Percentiles rank a stretch among this genome's conserved stretches.
Conservation (phyloP, 2,888 invertebrate genomes). For the Liposcelis brunnea region DNA sequence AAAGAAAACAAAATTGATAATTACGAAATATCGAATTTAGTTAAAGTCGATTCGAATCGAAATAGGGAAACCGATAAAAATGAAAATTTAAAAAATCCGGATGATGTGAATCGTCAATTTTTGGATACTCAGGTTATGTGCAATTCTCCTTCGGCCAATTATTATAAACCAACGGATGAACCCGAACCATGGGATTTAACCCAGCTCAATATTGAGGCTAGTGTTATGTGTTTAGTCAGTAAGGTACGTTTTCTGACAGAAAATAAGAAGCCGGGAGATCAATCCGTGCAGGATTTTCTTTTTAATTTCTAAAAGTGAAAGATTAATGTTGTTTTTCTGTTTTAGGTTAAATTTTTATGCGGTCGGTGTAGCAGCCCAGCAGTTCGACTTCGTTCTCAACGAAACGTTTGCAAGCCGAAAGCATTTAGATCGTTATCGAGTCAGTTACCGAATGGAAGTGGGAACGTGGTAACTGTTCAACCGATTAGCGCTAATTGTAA, state of each 20-base stretch:
- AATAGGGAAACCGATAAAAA: constrained; percentile 4
- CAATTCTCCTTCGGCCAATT: constrained; percentile 49
- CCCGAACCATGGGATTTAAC: constrained; percentile 76
- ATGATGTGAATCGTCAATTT: constrained; percentile 23
- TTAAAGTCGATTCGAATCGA: constrained; percentile 16
- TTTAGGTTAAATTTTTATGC: constrained; percentile 48
- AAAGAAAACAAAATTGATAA: constrained; percentile 16
- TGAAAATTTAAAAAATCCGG: constrained; percentile 2
- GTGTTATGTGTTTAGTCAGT: constrained; percentile 69
- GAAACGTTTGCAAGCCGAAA: constrained; percentile 17
- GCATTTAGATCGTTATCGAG: constrained; percentile 18
- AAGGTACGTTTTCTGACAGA: too few species aligned
- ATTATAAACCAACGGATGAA: constrained; percentile 61
- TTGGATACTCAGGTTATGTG: constrained; percentile 30
- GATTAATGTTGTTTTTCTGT: constrained; percentile 4
- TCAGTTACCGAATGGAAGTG: constrained; percentile 13
- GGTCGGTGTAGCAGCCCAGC: constrained; percentile 56
- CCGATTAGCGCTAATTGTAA: constrained; percentile 10
- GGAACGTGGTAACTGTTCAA: constrained; percentile 13
- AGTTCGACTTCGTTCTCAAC: constrained; percentile 34
- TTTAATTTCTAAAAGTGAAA: too few species aligned
- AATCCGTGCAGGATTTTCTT: too few species aligned
- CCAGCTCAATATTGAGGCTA: constrained; percentile 70
- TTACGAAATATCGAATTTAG: constrained; percentile 12
- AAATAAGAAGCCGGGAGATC: too few species aligned